Conservation (phyloP, 2,797 vertebrate genomes). For the Pteropus rufus region DNA sequence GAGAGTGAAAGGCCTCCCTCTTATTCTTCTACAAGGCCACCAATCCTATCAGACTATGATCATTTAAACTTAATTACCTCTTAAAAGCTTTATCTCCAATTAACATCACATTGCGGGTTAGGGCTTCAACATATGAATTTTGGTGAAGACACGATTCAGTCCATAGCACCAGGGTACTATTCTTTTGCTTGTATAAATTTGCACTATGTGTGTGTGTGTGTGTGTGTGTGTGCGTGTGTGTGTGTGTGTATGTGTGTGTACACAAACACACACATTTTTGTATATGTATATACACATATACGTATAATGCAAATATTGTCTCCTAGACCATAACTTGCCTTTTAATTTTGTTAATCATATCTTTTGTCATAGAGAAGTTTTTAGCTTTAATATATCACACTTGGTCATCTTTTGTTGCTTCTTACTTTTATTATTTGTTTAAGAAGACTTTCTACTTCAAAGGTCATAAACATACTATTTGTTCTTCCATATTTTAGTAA, state of each 20-base stretch:
- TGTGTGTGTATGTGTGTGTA: background rate
- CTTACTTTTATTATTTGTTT: background rate
- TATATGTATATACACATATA: background rate
- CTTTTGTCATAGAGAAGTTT: background rate
- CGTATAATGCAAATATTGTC: background rate
- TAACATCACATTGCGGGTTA: background rate
- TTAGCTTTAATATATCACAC: background rate
- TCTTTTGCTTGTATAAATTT: background rate
- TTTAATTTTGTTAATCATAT: background rate
- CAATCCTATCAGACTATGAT: background rate
- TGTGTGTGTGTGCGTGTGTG: background rate
- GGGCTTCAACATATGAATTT: background rate
- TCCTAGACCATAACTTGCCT: background rate
- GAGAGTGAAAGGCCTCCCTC: background rate
- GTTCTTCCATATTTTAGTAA: background rate
- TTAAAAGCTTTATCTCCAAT: background rate
- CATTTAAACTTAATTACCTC: background rate
- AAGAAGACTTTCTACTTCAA: background rate
- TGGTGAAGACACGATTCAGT: background rate
- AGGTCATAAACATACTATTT: background rate
- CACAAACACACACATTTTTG: background rate
- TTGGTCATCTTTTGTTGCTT: background rate
- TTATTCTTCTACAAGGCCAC: background rate
- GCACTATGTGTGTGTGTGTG: background rate
- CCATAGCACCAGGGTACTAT: background rate